Base-by-base conservation (phyloP, 2,797 vertebrate genomes). In the Hybognathus amarus region DNA sequence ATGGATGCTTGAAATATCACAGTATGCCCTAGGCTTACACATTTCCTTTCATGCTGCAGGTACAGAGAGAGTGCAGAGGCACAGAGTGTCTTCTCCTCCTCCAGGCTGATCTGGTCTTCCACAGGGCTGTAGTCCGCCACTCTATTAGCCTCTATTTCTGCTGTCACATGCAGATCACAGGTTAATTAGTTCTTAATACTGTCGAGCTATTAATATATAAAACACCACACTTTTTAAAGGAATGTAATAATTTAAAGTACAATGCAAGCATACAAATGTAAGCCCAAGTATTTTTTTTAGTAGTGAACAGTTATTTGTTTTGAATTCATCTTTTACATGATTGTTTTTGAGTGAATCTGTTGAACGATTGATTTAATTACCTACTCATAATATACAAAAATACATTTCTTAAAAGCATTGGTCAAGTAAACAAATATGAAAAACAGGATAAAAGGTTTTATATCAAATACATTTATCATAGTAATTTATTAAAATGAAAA, bases 1-100 rank as follows among this genome's bases (percentile, higher is more conserved):
- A 90, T 90, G 89, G 91, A 91, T 71, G 80, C 90, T 90, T 93
- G 91, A 96, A 95, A 96, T 95, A 96, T 94, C 94, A 95, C 92
- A 95, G 93, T 89, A 91, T 87, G 94, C 94, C 93, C 89, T 90
- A 94, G 94, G 94, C 94, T 87, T 92, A 93, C 93, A 92, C 92
- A 91, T 94, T 93, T 77, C 77, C 78, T 91, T 90, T 92, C 88
- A 87, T 92, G 92, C 94, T 93, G 83, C 92, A 94, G 93, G 93
- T 94, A 89, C 89, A 90, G 89, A 59, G 77, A 90, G 88, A 80
- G 87, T 87, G 89, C 83, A 90, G 88, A 84, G 59, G 6, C 33
- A 59, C 30, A 52, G 67, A 70, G 11, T 1, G 1, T 67, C 42
- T 77, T 50, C 68, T 61, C 61, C 33, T 82, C 61, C 61, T 63